Evolutionary conservation across 2,797 vertebrate species (phyloP).

Genomic region (Pipistrellus nathusii): DNA sequence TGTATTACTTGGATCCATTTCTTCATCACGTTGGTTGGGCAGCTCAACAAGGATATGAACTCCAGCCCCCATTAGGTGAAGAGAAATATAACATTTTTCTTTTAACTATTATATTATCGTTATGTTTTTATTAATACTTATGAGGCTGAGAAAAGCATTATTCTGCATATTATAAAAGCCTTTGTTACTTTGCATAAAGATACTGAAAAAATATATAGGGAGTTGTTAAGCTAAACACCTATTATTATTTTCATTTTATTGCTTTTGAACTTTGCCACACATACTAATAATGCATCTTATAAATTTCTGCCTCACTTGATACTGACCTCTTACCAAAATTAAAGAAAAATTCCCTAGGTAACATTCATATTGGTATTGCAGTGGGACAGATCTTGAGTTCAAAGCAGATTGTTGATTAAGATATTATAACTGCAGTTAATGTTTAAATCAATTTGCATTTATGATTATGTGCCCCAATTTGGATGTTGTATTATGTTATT

Average conservation of each 20-base stretch:
- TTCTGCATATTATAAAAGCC: slow-evolving; percentile 7
- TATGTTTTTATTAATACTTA: not conserved
- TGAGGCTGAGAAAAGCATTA: slow-evolving; percentile 35
- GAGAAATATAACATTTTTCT: slow-evolving; percentile 38
- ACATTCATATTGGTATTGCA: not conserved
- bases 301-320: not conserved
- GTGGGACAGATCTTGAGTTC: not conserved
- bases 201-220: slow-evolving; percentile 10
- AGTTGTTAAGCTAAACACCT: slow-evolving; percentile 53
- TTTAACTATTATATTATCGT: not conserved
- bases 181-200: slow-evolving; percentile 40
- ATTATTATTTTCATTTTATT: slow-evolving; percentile 57
- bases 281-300: slow-evolving; percentile 26
- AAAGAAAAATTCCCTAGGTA: slow-evolving; percentile 9
- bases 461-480: not conserved
- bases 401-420: slow-evolving; percentile 13
- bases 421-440: not conserved
- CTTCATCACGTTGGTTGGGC: slow-evolving; percentile 97
- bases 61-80: slow-evolving; percentile 94
- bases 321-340: not conserved
- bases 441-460: slow-evolving; percentile 1
- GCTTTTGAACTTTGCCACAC: slow-evolving; percentile 43
- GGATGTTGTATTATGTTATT: not conserved
- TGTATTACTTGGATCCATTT: slow-evolving; percentile 96
- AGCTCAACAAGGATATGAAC: slow-evolving; percentile 90